Evolutionary conservation across 37 sponge, comb jelly and placozoan genomes (phyloP).

Genomic region (Hexactinellida sp.): DNA sequence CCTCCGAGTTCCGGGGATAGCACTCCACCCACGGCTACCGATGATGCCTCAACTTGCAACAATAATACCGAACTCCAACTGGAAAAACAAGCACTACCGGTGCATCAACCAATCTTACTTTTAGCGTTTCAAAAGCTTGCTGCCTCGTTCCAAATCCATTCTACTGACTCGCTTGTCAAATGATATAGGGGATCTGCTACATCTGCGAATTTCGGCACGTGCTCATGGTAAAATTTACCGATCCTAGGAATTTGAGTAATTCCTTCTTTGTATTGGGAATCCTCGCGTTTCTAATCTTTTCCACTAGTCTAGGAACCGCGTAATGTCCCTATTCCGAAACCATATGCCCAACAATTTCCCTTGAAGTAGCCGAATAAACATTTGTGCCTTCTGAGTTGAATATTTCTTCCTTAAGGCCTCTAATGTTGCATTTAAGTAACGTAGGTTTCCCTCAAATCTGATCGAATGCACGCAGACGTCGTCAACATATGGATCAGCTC

Average conservation of each 20-base stretch:
- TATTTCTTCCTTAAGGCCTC: not conserved
- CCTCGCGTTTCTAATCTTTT: not conserved
- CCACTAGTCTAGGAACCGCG: not conserved
- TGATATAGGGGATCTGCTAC: not conserved
- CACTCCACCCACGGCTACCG: not conserved
- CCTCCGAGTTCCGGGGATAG: not conserved
- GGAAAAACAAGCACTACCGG: not conserved
- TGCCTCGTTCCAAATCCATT: not conserved
- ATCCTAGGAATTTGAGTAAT: not conserved
- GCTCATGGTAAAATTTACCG: not conserved
- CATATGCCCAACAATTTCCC: slow-evolving; percentile 7
- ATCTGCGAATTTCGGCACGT: not conserved
- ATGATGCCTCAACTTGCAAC: not conserved
- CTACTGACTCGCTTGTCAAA: not conserved
- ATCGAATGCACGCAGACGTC: not conserved
- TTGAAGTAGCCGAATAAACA: not conserved
- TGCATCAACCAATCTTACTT: not conserved
- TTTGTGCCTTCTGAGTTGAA: slow-evolving; percentile 1
- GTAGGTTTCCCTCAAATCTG: not conserved
- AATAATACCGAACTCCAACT: not conserved
- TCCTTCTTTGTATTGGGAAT: not conserved
- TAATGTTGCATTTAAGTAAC: not conserved
- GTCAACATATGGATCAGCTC: not conserved
- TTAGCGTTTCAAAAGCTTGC: not conserved
- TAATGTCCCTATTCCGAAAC: not conserved